Evolutionary conservation across 2,888 invertebrate genomes (phyloP), one percentile per base, ranked within the genome.

Genomic region (Hydraecia micacea): DNA sequence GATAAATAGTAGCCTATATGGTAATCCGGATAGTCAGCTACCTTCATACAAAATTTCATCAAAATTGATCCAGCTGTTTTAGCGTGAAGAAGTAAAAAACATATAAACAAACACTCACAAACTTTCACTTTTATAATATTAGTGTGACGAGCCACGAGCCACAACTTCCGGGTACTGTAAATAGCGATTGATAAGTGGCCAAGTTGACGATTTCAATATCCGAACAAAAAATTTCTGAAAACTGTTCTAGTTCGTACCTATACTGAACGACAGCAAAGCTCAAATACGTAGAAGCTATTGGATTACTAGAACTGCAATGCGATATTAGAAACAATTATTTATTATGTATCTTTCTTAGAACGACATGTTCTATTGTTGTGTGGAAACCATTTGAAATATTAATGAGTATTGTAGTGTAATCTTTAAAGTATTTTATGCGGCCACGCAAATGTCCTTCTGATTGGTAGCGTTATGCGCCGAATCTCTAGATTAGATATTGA

Each of bases 271-370:
- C 55, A 39, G 42, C 81, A 69, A 52, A 62, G 85, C 83, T 77
- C 66, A 84, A 68, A 72, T 81, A 85, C 84, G 70, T 72, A 69
- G 76, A 68, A 76, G 32, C 58, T 76, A 83, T 79, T 69, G 75
- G 67, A 79, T 86, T 77, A 85, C 60, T 58, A 36, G 79, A 83
- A 85, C 76, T 77, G 73, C 68, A 87, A 73, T 69, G 66, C 68
- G 70, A 68, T 81, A 81, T 72, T 76, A 77, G 77, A 86, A 86
- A 70, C 69, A 60, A 86, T 79, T 73, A 79, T 55, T 79, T 73
- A 79, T 55, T 83, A 46, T 75, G 71, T 65, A 28, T 77, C 62
- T 79, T 87, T 70, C 65, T 82, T 58, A 77, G 76, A 75, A 84
- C 58, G 55, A 73, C 68, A 78, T 84, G 73, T 36, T 49, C 42